Evolutionary conservation across 2,888 invertebrate species (phyloP).

Genomic region (Eupithecia inturbata): DNA sequence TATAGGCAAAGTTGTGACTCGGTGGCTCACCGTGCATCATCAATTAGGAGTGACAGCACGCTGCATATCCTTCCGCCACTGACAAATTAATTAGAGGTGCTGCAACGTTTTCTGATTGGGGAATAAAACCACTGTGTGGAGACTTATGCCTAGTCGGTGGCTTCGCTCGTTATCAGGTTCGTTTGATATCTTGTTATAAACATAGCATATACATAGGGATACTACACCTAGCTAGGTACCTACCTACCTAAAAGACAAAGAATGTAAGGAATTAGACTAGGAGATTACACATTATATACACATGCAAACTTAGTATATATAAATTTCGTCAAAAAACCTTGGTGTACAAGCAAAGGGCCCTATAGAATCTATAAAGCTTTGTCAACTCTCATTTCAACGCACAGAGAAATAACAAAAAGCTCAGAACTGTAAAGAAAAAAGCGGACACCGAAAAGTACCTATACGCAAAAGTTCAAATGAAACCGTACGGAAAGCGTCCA

Average conservation of each 20-base stretch:
- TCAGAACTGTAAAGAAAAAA: constrained; percentile 44
- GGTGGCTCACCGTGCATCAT: constrained; percentile 47
- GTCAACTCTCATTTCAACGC: not conserved
- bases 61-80: constrained; percentile 41
- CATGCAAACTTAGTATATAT: not conserved
- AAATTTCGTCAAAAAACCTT: not conserved
- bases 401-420: constrained; percentile 23
- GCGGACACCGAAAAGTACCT: constrained; percentile 42
- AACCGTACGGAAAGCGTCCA: constrained; percentile 50
- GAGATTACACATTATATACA: not conserved
- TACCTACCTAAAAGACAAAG: too few relatives aligned
- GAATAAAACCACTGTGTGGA: not conserved
- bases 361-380: constrained; percentile 1
- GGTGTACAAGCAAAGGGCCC: not conserved
- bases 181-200: too few relatives aligned
- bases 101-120: constrained; percentile 33
- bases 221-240: too few relatives aligned
- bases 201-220: too few relatives aligned
- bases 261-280: too few relatives aligned
- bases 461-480: constrained; percentile 52
- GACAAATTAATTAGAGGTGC: constrained; percentile 34
- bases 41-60: constrained; percentile 46
- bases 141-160: not conserved
- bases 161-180: not conserved
- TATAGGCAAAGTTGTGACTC: constrained; percentile 52